Base-by-base conservation (phyloP, 2,888 invertebrate genomes). In the Parnassius mnemosyne region DNA sequence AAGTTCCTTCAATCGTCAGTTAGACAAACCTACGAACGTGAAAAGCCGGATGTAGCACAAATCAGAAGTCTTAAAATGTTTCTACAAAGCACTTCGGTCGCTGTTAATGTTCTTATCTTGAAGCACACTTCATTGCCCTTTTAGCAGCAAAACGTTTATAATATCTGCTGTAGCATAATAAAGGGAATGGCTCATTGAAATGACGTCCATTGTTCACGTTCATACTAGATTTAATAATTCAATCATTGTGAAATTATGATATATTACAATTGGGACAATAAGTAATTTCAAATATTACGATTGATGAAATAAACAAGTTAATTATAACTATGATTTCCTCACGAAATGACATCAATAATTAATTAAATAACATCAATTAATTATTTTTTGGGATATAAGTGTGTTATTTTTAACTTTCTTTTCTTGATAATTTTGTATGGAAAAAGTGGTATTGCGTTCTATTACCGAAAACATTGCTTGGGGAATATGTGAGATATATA, bases 61-160 rank as follows among this genome's bases (percentile, higher is more conserved):
- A 34, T 34, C 34, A 34, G 34, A 34, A 34, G 34, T 34, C 34
- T 34, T 34, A 44, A 13, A 13, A n/a, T 57, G 43, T 61, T 53
- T 46, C 43, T 7, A 53, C 42, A 57, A 10, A 61, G n/a, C 25
- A 50, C 58, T 62, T 49, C 16, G 13, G 53, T 49, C 42, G 42
- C 34, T 43, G 13, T 34, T 41, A 41, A 54, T 42, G 34, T 13
- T 12, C 77, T 83, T 84, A 85, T 85, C 83, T 79, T 65, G 60
- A 62, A 66, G 61, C 71, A 78, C 82, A 82, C 80, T 84, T 80
- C 81, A 83, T 80, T 81, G 84, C 72, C 64, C 81, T 76, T 76
- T 79, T 84, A 79, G 77, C 81, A 74, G 72, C 76, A 79, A 77
- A 81, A 78, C 76, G 79, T 72, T 76, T 72, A 75, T 80, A 85